These are phyloP conservation scores for Cheilosia scutellata DNA, from an alignment of 2,888 invertebrate genomes.

Conservation along the genomic window DNA sequence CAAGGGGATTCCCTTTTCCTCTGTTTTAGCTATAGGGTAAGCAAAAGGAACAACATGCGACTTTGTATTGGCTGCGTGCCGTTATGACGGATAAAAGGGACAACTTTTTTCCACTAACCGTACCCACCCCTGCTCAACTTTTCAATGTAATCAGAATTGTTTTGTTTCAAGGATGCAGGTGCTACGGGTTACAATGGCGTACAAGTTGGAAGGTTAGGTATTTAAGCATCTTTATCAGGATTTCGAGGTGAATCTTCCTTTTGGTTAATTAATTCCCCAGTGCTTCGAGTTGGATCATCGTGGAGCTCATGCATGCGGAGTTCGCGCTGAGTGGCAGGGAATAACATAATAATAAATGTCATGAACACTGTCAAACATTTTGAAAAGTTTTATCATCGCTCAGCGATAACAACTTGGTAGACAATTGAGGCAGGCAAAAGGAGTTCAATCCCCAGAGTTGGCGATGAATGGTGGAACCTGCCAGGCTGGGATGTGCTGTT, in stretches of 20 bases:
- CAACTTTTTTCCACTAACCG: conserved; percentile 25
- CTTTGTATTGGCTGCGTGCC: conserved; percentile 6
- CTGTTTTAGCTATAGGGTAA: neutral
- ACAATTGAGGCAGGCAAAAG: conserved; percentile 9
- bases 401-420: conserved; percentile 8
- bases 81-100: conserved; percentile 9
- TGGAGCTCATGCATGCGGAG: neutral
- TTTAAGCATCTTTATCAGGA: conserved; percentile 42
- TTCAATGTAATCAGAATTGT: conserved; percentile 59
- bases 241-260: conserved; percentile 22
- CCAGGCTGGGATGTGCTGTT: conserved; percentile 4
- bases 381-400: conserved; percentile 35
- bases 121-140: conserved; percentile 23
- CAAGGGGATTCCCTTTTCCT: conserved; percentile 28
- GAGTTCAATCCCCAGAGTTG: neutral
- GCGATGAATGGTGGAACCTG: conserved; percentile 1
- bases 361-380: conserved; percentile 44
- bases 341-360: conserved; percentile 45
- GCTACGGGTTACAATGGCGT: conserved; percentile 36
- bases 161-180: conserved; percentile 67
- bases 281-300: conserved; percentile 5
- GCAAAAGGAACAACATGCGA: conserved; percentile 36
- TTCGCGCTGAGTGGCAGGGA: neutral
- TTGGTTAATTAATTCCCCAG: conserved; percentile 60
- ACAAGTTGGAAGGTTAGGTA: neutral